Percentiles rank a stretch among this genome's conserved stretches.
Conservation (phyloP, 2,888 invertebrate genomes). For the Epinotia demarniana region DNA sequence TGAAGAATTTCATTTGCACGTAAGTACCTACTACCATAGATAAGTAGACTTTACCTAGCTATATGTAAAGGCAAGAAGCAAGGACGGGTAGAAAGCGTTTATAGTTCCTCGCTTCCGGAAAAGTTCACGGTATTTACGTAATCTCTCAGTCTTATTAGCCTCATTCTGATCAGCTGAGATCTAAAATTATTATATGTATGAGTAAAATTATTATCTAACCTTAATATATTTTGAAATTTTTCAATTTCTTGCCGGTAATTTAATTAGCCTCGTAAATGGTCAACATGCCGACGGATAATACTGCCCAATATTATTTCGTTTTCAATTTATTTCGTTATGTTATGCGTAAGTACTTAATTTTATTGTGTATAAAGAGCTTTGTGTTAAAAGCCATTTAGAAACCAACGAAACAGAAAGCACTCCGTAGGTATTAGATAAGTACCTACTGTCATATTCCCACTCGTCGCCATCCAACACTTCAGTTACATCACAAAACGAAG, state of each 20-base stretch:
- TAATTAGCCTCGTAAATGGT: slow-evolving; percentile 45
- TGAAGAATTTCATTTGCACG: slow-evolving; percentile 30
- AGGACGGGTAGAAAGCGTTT: slow-evolving; percentile 84
- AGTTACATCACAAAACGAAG: slow-evolving; percentile 34
- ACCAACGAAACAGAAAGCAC: slow-evolving; percentile 72
- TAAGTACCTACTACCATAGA: slow-evolving; percentile 56
- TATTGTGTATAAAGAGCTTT: slow-evolving; percentile 64
- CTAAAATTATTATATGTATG: slow-evolving; percentile 56
- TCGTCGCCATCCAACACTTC: slow-evolving; percentile 61
- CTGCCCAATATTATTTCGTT: slow-evolving; percentile 65
- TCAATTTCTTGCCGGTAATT: slow-evolving; percentile 34
- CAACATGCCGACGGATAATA: slow-evolving; percentile 49
- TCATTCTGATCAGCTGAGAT: slow-evolving; percentile 72
- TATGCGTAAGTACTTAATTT: slow-evolving; percentile 54
- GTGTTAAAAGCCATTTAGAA: slow-evolving; percentile 67
- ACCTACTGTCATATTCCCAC: slow-evolving; percentile 59
- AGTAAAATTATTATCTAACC: slow-evolving; percentile 37
- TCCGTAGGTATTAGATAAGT: slow-evolving; percentile 57
- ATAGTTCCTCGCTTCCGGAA: slow-evolving; percentile 78
- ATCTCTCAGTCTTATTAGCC: slow-evolving; percentile 82
- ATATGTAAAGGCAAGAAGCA: slow-evolving; percentile 83
- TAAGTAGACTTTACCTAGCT: slow-evolving; percentile 77
- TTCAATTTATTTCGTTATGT: slow-evolving; percentile 52
- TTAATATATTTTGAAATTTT: slow-evolving; percentile 33
- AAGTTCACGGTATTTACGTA: slow-evolving; percentile 80